Percentiles rank a stretch among this genome's conserved stretches.
Evolutionary conservation across 2,113 vertebrate species (phyloP).

Genomic region (Garra rufa): DNA sequence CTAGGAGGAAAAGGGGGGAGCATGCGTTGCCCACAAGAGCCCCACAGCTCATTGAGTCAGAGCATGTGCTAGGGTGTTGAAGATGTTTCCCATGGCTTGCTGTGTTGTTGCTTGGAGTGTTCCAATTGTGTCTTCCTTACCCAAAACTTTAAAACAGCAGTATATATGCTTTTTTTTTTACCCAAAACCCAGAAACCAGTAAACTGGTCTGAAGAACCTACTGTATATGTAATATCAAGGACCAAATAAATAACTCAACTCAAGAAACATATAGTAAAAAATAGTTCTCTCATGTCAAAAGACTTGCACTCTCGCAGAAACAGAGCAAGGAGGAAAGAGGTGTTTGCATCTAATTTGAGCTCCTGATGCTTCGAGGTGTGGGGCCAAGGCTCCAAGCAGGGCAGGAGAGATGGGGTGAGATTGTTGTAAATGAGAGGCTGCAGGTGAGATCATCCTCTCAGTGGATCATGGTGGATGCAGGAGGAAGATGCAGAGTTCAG

Average conservation of each 20-base stretch:
- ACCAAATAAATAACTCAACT: too few relatives aligned
- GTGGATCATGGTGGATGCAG: slow-evolving; percentile 10
- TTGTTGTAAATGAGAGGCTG: slow-evolving; percentile 37
- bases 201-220: too few relatives aligned
- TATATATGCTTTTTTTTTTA: background rate
- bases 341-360: slow-evolving; percentile 39
- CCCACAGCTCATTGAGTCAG: slow-evolving; percentile 1
- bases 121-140: background rate
- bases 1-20: background rate
- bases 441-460: slow-evolving; percentile 22
- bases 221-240: too few relatives aligned
- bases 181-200: too few relatives aligned
- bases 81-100: slow-evolving; percentile 4
- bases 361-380: slow-evolving; percentile 9
- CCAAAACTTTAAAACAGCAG: background rate
- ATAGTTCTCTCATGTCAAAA: background rate
- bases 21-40: background rate
- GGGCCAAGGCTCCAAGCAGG: background rate
- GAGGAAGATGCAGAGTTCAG: slow-evolving; percentile 10
- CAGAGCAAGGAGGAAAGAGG: background rate
- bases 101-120: background rate
- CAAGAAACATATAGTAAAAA: too few relatives aligned
- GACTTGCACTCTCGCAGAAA: slow-evolving; percentile 1
- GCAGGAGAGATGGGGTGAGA: background rate
- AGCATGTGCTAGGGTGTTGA: slow-evolving; percentile 9